A percentile compares a stretch with the other conserved stretches of the same genome.
Conservation (phyloP, 2,888 invertebrate species). For the Meloe dianella region DNA sequence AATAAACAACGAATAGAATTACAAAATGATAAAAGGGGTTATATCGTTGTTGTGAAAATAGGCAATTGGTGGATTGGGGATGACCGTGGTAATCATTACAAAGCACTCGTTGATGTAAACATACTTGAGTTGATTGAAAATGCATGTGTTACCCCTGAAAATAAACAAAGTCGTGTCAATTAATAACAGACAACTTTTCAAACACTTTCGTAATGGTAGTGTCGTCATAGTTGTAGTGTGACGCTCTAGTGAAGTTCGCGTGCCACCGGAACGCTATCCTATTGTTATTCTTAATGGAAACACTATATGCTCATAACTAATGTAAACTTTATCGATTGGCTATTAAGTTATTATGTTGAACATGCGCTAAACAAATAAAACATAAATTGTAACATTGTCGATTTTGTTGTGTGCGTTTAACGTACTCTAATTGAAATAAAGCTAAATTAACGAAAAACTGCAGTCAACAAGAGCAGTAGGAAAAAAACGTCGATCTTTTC, state of each 20-base stretch:
- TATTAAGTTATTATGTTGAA: conserved; percentile 27
- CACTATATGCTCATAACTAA: conserved; percentile 27
- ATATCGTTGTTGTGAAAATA: neutral
- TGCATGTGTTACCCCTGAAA: conserved; percentile 57
- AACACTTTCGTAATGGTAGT: conserved; percentile 10
- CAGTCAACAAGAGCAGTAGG: too few species aligned
- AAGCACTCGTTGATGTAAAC: conserved; percentile 56
- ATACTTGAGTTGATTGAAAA: conserved; percentile 58
- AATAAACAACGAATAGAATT: conserved; percentile 7
- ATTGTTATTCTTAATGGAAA: conserved; percentile 29
- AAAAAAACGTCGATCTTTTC: neutral
- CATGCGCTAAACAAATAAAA: conserved; percentile 3
- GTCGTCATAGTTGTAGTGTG: neutral
- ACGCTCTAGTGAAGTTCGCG: conserved; percentile 12
- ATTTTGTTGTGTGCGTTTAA: neutral
- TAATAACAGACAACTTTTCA: conserved; percentile 47
- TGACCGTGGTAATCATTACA: conserved; percentile 48
- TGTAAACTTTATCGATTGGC: conserved; percentile 26
- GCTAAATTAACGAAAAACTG: neutral
- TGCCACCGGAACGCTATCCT: conserved; percentile 18
- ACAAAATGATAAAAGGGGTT: conserved; percentile 7
- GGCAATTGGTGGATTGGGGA: conserved; percentile 11
- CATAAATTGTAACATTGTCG: neutral
- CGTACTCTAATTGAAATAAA: neutral
- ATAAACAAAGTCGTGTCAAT: conserved; percentile 58